Evolutionary conservation across 2,113 vertebrate species (phyloP), one percentile per base, ranked within the genome.

Genomic region (Aix galericulata): DNA sequence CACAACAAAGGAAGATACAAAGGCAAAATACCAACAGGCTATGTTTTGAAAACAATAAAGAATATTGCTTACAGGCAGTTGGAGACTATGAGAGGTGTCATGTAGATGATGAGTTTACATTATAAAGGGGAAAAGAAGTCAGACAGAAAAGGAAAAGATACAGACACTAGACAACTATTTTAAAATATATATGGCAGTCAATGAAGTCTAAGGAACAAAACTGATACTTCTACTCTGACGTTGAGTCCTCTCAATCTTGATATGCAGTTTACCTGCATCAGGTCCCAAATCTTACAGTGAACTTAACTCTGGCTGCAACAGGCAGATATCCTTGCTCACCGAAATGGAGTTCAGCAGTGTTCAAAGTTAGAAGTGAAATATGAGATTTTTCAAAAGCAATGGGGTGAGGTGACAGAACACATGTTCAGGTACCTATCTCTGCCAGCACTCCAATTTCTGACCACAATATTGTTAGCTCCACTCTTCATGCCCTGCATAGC

Each of bases 1-100:
- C 91, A 92, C 90, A 95, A 93, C 58, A 92, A 93, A 93, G 73
- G 64, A 62, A 82, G 63, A 84, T 38, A 14, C 26, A 79, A 88
- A 88, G 77, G 74, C 74, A 92, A 96, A 82, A 92, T 77, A 69
- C 31, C 66, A 85, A 58, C 22, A 82, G 48, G 89, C 71, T 50
- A 59, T 13, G 15, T 76, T 92, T 82, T 67, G 59, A 79, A 86
- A 93, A 79, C 36, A 89, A 26, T 60, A 32, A 87, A 86, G 59
- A 68, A 26, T 53, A 58, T 32, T 71, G 40, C 86, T 87, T 82
- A 36, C 7, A 6, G 64, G 59, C 72, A 90, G 9, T 3, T 87
- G 46, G 55, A 87, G 71, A 78, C 13, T 13, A 74, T 26, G 34
- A 96, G 68, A 83, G 27, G 64, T 90, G 52, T 67, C 31, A 71